Evolutionary conservation across 2,888 invertebrate species (phyloP).

Genomic region (Fragum fragum): DNA sequence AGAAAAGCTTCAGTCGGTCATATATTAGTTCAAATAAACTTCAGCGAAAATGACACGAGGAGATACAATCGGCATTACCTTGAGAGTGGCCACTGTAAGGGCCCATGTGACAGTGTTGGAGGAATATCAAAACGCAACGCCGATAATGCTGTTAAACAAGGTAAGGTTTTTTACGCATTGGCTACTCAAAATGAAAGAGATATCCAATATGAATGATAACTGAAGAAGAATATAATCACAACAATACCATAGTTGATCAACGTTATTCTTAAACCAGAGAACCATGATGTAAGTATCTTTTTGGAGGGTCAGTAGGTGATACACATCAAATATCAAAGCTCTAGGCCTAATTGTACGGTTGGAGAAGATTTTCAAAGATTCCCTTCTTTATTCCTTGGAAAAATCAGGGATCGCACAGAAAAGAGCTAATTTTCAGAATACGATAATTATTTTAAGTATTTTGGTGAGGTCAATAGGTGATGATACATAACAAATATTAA

Average conservation of each 20-base stretch:
- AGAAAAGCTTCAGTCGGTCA: conserved; percentile 28
- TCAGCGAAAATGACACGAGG: conserved; percentile 35
- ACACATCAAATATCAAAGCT: too few species aligned
- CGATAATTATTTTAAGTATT: too few species aligned
- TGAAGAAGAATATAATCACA: conserved; percentile 1
- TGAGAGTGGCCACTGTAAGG: conserved; percentile 38
- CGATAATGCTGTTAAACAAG: conserved; percentile 43
- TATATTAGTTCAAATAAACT: conserved; percentile 41
- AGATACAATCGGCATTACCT: conserved; percentile 16
- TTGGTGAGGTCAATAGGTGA: too few species aligned
- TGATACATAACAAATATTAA: too few species aligned
- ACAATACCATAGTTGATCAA: background rate
- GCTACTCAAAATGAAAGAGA: background rate
- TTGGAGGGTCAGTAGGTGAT: too few species aligned
- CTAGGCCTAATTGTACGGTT: too few species aligned
- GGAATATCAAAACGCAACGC: conserved; percentile 35
- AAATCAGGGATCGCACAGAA: too few species aligned
- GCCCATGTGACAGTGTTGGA: conserved; percentile 27
- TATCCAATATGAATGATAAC: conserved; percentile 1
- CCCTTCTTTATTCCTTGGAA: too few species aligned
- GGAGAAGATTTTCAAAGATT: too few species aligned
- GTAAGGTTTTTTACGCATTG: conserved; percentile 33
- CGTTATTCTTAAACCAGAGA: background rate
- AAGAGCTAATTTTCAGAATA: too few species aligned
- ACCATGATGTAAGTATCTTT: too few species aligned